These are phyloP conservation scores for Xiphophorus couchianus DNA, from an alignment of 2,113 vertebrate species.

Conservation along the genomic window DNA sequence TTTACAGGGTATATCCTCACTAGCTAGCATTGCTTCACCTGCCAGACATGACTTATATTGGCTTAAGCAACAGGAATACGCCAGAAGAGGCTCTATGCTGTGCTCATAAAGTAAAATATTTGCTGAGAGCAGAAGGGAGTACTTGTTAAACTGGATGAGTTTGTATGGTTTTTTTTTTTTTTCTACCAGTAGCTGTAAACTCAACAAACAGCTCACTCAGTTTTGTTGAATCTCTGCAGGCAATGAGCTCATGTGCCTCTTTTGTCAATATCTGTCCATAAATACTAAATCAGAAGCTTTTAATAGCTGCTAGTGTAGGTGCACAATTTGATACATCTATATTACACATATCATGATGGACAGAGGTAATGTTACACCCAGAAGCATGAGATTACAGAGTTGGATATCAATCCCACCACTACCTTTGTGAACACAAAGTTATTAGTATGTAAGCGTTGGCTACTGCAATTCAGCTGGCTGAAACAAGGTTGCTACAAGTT, in stretches of 20 bases:
- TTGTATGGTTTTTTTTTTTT: no score
- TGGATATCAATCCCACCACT: neutral
- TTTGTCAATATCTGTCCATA: neutral
- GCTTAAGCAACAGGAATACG: conserved; percentile 18
- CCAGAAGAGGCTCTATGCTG: conserved; percentile 10
- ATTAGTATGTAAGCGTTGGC: neutral
- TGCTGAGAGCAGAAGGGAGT: neutral
- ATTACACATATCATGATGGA: neutral
- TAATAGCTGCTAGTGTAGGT: neutral
- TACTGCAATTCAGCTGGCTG: neutral
- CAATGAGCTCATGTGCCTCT: neutral
- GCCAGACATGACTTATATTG: conserved; percentile 31
- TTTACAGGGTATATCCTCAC: conserved; percentile 61
- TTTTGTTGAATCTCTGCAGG: neutral
- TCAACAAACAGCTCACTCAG: no score
- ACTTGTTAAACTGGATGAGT: neutral
- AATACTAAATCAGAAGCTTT: neutral
- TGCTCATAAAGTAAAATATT: neutral
- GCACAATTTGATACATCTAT: neutral
- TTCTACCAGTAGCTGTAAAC: no score
- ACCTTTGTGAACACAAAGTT: neutral
- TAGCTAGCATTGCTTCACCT: conserved; percentile 31
- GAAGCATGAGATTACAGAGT: neutral
- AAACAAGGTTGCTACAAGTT: neutral
- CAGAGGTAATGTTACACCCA: neutral